Evolutionary conservation across 2,113 vertebrate genomes (phyloP).

Genomic region (Paramormyrops kingsleyae): DNA sequence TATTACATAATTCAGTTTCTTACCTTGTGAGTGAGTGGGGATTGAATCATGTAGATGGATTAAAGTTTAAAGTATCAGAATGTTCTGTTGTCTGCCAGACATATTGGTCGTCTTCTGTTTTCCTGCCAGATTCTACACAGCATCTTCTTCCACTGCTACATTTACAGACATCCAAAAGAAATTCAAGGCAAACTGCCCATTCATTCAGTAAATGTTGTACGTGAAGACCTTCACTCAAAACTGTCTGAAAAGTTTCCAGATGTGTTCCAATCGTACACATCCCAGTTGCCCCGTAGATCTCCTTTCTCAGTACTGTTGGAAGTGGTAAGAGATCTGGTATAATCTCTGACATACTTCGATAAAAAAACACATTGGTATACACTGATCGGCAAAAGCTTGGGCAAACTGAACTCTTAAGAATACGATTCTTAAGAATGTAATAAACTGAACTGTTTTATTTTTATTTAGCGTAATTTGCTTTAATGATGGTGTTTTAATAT

Average conservation of each 20-base stretch:
- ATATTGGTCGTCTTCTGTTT: background rate
- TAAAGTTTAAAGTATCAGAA: background rate
- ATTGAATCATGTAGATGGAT: background rate
- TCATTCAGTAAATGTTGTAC: background rate
- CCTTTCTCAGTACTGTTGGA: constrained; percentile 11
- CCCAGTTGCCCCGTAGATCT: background rate
- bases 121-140: constrained; percentile 7
- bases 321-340: background rate
- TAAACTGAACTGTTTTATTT: background rate
- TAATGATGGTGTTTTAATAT: background rate
- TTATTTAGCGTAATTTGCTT: background rate
- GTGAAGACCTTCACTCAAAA: fast-evolving
- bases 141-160: background rate
- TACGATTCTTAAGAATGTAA: background rate
- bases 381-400: no score
- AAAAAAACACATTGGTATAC: no score
- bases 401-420: background rate
- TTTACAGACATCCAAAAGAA: background rate
- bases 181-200: background rate
- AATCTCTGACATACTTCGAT: background rate
- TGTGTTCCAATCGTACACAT: background rate
- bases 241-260: background rate
- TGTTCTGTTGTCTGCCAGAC: background rate
- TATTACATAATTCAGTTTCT: background rate
- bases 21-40: background rate